Evolutionary conservation across 2,888 invertebrate species (phyloP).

Genomic region (Tenthredo livida): DNA sequence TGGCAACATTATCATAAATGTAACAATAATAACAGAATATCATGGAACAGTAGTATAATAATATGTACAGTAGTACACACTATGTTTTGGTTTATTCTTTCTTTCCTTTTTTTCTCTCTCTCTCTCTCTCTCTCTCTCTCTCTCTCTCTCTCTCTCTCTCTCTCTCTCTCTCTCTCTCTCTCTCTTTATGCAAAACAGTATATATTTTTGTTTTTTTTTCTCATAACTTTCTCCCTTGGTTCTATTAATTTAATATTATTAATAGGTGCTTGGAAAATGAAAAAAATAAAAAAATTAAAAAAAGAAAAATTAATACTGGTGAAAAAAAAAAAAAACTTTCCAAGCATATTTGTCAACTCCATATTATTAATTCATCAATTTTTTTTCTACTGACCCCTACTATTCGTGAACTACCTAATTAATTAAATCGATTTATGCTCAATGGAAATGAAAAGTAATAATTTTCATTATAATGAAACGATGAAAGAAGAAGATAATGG

Average conservation of each 20-base stretch:
- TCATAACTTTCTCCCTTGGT: slow-evolving; percentile 49
- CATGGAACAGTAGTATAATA: slow-evolving; percentile 69
- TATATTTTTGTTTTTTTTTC: not conserved
- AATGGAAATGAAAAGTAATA: slow-evolving; percentile 32
- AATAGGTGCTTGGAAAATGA: slow-evolving; percentile 40
- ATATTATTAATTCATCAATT: slow-evolving; percentile 14
- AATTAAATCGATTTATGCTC: slow-evolving; percentile 29
- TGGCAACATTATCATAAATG: slow-evolving; percentile 75
- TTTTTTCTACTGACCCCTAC: slow-evolving; percentile 15
- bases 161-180: too few species aligned
- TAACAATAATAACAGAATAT: slow-evolving; percentile 76
- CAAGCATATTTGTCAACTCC: slow-evolving; percentile 54
- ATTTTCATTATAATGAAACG: not conserved
- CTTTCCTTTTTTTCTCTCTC: slow-evolving; percentile 50
- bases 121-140: too few species aligned
- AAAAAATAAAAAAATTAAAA: slow-evolving; percentile 8
- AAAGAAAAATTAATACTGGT: not conserved
- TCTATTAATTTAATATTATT: slow-evolving; percentile 21
- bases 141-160: too few species aligned
- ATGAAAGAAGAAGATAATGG: slow-evolving; percentile 11
- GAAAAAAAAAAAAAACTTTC: slow-evolving; percentile 43
- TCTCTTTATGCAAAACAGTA: slow-evolving; percentile 31
- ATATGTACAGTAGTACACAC: slow-evolving; percentile 71
- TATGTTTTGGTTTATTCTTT: slow-evolving; percentile 69
- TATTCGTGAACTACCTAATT: slow-evolving; percentile 12